Evolutionary conservation across 2,797 vertebrate species (phyloP).

Genomic region (Melanotaenia maccullochi): DNA sequence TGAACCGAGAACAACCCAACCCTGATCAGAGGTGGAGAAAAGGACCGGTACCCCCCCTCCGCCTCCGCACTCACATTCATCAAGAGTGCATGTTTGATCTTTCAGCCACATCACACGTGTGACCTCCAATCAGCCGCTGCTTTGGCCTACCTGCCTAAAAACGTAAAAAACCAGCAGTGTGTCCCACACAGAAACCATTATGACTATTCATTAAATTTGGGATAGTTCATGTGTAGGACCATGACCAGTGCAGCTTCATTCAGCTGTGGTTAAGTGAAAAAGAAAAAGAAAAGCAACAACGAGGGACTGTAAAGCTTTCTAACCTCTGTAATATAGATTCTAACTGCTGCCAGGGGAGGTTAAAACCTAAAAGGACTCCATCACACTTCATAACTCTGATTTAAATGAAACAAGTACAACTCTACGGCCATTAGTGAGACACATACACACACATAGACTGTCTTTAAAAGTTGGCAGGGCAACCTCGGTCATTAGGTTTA

Average conservation of each 20-base stretch:
- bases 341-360: slow-evolving; percentile 81
- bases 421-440: slow-evolving; percentile 70
- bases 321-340: slow-evolving; percentile 72
- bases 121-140: slow-evolving; percentile 79
- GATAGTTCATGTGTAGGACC: slow-evolving; percentile 65
- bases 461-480: slow-evolving; percentile 67
- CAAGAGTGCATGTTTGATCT: slow-evolving; percentile 96
- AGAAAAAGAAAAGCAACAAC: slow-evolving; percentile 49
- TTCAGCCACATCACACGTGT: slow-evolving; percentile 93
- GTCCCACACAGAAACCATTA: slow-evolving; percentile 85
- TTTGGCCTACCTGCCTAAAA: slow-evolving; percentile 43
- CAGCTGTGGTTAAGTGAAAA: slow-evolving; percentile 39
- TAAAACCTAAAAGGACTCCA: slow-evolving; percentile 68
- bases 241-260: slow-evolving; percentile 58
- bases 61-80: slow-evolving; percentile 88
- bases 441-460: slow-evolving; percentile 28
- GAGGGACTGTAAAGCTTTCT: slow-evolving; percentile 62
- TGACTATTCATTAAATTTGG: slow-evolving; percentile 91
- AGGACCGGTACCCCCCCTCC: slow-evolving; percentile 68
- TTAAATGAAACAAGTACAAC: slow-evolving; percentile 79
- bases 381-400: slow-evolving; percentile 80
- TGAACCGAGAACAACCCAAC: slow-evolving; percentile 89
- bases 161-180: slow-evolving; percentile 68
- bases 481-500: slow-evolving; percentile 75
- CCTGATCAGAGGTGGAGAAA: slow-evolving; percentile 87